Conservation (phyloP, 2,113 vertebrate species). For the Progne subis region DNA sequence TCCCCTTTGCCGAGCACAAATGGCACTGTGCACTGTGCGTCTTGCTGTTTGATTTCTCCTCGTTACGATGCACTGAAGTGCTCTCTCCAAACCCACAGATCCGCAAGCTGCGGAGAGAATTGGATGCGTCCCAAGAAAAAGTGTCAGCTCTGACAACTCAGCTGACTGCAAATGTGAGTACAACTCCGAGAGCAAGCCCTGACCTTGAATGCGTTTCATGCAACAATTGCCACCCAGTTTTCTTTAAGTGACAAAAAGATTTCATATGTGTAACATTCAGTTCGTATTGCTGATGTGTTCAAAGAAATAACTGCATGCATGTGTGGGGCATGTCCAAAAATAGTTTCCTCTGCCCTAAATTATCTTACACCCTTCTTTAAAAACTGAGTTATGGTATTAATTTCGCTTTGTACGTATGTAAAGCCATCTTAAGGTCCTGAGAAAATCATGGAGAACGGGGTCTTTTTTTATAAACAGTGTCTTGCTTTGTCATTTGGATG, state of each 20-base stretch:
- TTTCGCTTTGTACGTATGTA: not conserved
- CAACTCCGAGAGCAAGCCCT: not conserved
- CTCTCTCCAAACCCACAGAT: constrained; percentile 76
- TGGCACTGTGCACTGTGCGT: not conserved
- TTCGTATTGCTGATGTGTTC: not conserved
- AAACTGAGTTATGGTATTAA: not conserved
- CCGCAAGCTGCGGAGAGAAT: constrained; percentile 91
- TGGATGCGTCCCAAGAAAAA: constrained; percentile 97
- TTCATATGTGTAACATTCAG: rapidly evolving
- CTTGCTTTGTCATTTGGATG: not conserved
- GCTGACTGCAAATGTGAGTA: constrained; percentile 94
- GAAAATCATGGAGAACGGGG: not conserved
- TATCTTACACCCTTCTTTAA: not conserved
- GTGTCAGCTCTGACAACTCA: constrained; percentile 97
- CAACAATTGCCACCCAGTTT: not conserved
- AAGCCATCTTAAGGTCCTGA: not conserved
- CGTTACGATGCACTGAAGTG: not conserved
- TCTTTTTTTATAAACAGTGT: not conserved
- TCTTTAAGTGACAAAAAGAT: not conserved
- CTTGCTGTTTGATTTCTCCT: not conserved
- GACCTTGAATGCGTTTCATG: not conserved
- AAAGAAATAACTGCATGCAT: not conserved
- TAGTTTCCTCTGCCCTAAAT: not conserved
- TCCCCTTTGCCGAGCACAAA: not conserved
- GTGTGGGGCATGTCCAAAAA: not conserved